Evolutionary conservation across 2,888 invertebrate species (phyloP), one percentile per base, ranked within the genome.

Genomic region (Netelia inedita): DNA sequence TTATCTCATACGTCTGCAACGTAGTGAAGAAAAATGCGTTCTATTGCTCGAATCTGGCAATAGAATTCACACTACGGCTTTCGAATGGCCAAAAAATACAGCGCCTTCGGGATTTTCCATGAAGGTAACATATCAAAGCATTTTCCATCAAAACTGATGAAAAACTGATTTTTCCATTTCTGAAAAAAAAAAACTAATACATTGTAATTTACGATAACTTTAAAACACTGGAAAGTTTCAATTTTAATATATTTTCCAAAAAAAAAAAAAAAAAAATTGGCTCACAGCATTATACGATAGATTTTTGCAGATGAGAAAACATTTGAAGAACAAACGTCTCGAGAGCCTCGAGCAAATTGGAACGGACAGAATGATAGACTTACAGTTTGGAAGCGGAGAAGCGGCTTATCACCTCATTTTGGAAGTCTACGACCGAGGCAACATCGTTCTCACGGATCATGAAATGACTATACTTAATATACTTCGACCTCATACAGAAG

Each of bases 51-150:
- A 99, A 94, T 99, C 99, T 0, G 99, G 99, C 0, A 97, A 96
- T 88, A 95, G 99, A 82, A 96, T 99, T 83, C 99, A 99, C 92
- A 97, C 97, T 5, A 99, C 99, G 11, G 97, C 96, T 55, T 99
- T 98, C 94, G 99, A 99, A 92, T 99, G 99, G 99, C 99, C 99
- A 0, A 99, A 99, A 94, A 98, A 98, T 95, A 95, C 96, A 57
- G 97, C 97, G 6, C 99, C 98, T 0, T 98, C 98, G 0, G 98
- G 98, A 0, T 99, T 99, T 93, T 97, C 98, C 86, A 99, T 99
- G 99, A 99, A 99, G 95, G 97, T 97, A 93, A 10, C 65, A 79
- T 41, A 59, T 57, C 61, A 43, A 43, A 71, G 23, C n/a, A 55
- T 61, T 68, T 35, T 35, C 35, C 35, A 35, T 35, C 3, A 35